Percentiles rank a stretch among this genome's conserved stretches.
Evolutionary conservation across 53 echinoderm and acorn worm genomes (phyloP).

Genomic region (Zoroaster sp.): DNA sequence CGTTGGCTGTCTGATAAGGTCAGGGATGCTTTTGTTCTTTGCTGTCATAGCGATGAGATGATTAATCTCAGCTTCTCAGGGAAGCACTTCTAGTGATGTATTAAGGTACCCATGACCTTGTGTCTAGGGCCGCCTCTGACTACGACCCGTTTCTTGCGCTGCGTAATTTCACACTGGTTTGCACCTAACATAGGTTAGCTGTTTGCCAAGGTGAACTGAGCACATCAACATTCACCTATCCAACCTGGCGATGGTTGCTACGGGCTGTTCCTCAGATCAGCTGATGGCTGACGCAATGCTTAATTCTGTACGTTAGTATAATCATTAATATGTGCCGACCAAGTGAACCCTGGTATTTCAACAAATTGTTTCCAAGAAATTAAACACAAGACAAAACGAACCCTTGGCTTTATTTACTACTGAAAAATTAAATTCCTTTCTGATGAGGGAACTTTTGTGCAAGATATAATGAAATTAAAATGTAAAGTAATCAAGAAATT

Average conservation of each 20-base stretch:
- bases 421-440: no score
- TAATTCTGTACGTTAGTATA: not conserved
- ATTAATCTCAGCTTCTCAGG: not conserved
- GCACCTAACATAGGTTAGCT: not conserved
- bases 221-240: not conserved
- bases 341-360: conserved; percentile 13
- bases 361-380: not conserved
- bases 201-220: not conserved
- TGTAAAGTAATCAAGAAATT: no score
- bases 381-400: not conserved
- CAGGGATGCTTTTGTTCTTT: not conserved
- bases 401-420: not conserved
- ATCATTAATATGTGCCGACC: not conserved
- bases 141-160: not conserved
- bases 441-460: no score
- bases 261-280: not conserved
- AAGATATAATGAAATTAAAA: no score
- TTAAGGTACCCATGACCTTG: not conserved
- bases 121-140: not conserved
- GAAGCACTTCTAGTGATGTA: not conserved
- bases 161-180: not conserved
- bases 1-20: not conserved
- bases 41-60: not conserved
- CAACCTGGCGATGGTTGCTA: not conserved
- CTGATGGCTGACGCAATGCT: not conserved